Conservation (phyloP, 2,888 invertebrate genomes). For the Aethes cnicana region DNA sequence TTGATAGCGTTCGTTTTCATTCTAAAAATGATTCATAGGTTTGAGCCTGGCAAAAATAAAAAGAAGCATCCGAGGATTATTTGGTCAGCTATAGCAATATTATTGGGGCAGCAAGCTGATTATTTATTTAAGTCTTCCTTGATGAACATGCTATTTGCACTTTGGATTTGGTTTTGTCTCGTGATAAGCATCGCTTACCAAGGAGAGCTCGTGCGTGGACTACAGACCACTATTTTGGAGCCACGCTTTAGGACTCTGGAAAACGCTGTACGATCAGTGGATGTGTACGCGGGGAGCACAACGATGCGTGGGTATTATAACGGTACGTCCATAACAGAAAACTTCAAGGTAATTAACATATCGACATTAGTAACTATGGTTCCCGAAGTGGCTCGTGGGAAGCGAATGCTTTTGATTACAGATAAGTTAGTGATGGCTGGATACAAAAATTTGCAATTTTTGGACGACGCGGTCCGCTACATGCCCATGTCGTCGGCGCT, state of each 20-base stretch:
- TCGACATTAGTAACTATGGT: constrained; percentile 38
- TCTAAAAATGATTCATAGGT: constrained; percentile 6
- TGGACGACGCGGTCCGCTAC: constrained; percentile 42
- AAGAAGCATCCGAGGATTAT: neutral
- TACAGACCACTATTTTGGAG: constrained; percentile 50
- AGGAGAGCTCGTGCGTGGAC: constrained; percentile 50
- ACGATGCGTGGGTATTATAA: constrained; percentile 41
- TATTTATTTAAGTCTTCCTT: constrained; percentile 40
- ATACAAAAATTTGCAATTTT: constrained; percentile 43
- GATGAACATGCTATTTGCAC: constrained; percentile 47
- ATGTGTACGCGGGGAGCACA: constrained; percentile 49
- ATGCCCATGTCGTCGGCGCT: constrained; percentile 46
- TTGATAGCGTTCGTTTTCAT: neutral
- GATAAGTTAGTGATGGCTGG: constrained; percentile 38
- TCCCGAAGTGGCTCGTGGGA: constrained; percentile 45
- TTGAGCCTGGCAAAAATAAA: neutral
- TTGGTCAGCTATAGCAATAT: constrained; percentile 44
- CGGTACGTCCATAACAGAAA: constrained; percentile 41
- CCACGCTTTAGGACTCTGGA: constrained; percentile 43
- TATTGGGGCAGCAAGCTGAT: constrained; percentile 49
- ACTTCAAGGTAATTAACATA: constrained; percentile 39
- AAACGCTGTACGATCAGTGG: constrained; percentile 46
- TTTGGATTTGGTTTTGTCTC: constrained; percentile 64
- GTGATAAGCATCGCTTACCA: constrained; percentile 59
- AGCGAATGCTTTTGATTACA: constrained; percentile 46